Base-by-base conservation (phyloP, 2,797 vertebrate species). In the Varecia variegata region DNA sequence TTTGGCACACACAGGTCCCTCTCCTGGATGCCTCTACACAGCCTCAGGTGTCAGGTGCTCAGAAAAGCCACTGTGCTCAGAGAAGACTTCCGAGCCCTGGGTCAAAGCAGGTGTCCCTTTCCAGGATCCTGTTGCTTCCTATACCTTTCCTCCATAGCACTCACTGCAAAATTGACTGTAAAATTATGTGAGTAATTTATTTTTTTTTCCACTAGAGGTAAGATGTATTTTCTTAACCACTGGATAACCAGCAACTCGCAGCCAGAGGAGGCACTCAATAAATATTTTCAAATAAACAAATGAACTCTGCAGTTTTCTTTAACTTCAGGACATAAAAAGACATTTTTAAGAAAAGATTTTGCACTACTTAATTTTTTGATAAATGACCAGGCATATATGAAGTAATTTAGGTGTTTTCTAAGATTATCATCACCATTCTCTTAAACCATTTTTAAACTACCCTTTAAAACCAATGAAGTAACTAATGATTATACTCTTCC, bases 251-350 rank as follows among this genome's bases (percentile, higher is more conserved):
- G 40, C 20, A 68, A 40, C 27, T 77, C 52, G 8, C n/a, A 91
- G n/a, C 68, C 43, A 86, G 40, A 86, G 74, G 67, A 94, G 54
- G 15, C 54, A 71, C 47, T 56, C 82, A 77, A 56, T 60, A 82
- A 93, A 86, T 87, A 56, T 56, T 96, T 96, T 86, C 27, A 89
- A 70, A 70, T 86, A 79, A 94, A 88, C 87, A 32, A 83, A 47
- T 73, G n/a, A 73, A 73, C 30, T 89, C 47, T 88, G 21, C 7
- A 73, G 43, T 85, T 84, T 87, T 89, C 43, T 93, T 93, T 83
- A 89, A 92, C 52, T 86, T 92, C 25, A 77, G 93, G 30, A 56
- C 3, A 77, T n/a, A 52, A 90, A 76, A 83, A 86, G 15, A 77
- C 56, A 54, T 80, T 92, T 87, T 88, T n/a, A 80, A 89, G 60